Percentiles rank a stretch among this genome's conserved stretches.
Conservation (phyloP, 2,113 vertebrate species). For the Tachysurus fulvidraco region DNA sequence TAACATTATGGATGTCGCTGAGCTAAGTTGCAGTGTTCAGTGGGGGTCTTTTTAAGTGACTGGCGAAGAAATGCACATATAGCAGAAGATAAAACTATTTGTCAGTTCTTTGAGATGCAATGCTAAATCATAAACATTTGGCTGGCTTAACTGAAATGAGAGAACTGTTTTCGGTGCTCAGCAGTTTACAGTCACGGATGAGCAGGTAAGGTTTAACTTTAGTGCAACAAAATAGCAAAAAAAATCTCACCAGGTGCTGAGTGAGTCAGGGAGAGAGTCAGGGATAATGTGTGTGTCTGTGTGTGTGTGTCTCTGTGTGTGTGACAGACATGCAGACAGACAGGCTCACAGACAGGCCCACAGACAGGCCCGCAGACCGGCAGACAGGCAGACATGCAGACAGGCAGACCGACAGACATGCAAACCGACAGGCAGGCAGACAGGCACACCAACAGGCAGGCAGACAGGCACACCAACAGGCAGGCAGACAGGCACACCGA, state of each 20-base stretch:
- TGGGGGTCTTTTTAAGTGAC: neutral
- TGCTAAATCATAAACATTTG: neutral
- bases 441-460: no score
- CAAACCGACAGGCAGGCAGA: no score
- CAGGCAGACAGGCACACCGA: no score
- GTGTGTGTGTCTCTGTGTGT: no score
- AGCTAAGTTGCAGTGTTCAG: neutral
- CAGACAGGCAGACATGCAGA: no score
- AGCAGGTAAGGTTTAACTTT: neutral
- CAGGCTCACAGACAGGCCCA: no score
- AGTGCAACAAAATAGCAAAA: conserved; percentile 4
- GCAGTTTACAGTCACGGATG: conserved; percentile 17
- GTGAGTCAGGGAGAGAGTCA: neutral
- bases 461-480: no score
- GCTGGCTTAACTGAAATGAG: conserved; percentile 12
- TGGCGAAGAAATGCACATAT: conserved; percentile 13
- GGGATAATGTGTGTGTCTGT: neutral
- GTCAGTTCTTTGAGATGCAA: neutral
- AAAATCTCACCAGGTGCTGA: neutral
- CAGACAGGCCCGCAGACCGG: no score
- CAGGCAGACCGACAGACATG: no score
- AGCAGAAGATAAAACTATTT: neutral
- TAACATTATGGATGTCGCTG: neutral
- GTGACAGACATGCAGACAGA: no score
- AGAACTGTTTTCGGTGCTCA: conserved; percentile 1